Base-by-base conservation (phyloP, 2,797 vertebrate species). In the Borostomias antarcticus region DNA sequence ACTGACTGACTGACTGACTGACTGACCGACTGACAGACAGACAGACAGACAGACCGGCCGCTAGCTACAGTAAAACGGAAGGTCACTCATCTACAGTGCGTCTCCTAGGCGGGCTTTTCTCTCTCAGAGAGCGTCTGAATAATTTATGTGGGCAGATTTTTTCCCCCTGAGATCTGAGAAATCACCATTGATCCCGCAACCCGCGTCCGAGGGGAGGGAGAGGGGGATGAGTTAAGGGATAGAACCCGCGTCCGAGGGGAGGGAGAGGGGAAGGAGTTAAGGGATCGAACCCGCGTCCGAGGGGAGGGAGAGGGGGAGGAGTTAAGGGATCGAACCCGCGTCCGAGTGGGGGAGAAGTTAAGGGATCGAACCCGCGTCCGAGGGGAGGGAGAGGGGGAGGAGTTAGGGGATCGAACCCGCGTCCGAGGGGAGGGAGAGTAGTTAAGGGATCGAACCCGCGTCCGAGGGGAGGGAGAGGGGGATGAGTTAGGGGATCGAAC, bases 141-240 rank as follows among this genome's bases (percentile, higher is more conserved):
- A 78, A 88, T 90, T 88, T 66, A 91, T 84, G 67, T 37, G 32
- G n/a, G 75, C 68, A 62, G 73, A 85, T 86, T 89, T 57, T 86
- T 76, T 69, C n/a, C n/a, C n/a, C n/a, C n/a, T 82, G 83, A 81
- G 85, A 87, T 84, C 80, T 76, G 73, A 85, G 83, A 88, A 89
- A 89, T 87, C 72, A 88, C 83, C 83, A 85, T 85, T 85, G 87
- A 89, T 88, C 80, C 73, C 73, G 79, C 82, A 82, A 76, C 65
- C 74, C 71, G 78, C 82, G 79, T 76, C 77, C 48, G 21, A 17
- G 56, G 17, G 50, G 35, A 40, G 10, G 40, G 50, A 7, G n/a
- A 23, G 21, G 7, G 3, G 7, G 70, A 62, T 50, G 19, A 70
- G 73, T 77, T 50, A 79, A 72, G 75, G 62, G 66, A 66, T 21